These are phyloP conservation scores for Gisinianus flammeolus DNA, from an alignment of 2,888 invertebrate species.

Conservation along the genomic window DNA sequence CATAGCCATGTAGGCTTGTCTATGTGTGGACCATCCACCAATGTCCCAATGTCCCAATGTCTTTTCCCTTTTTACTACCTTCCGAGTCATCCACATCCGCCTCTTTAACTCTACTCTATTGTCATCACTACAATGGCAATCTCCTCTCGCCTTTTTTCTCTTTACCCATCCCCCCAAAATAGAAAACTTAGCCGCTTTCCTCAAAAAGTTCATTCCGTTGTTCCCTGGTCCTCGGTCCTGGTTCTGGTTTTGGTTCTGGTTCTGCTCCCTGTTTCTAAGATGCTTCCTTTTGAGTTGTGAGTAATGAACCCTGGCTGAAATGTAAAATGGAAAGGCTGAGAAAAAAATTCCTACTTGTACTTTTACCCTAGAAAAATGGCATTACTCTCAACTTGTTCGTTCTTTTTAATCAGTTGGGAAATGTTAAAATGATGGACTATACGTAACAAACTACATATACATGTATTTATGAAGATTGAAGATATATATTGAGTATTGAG, in stretches of 20 bases:
- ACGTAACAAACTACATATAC: too few relatives aligned
- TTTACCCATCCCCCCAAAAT: background rate
- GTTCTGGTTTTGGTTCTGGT: background rate
- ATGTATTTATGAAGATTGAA: too few relatives aligned
- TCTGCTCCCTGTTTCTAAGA: background rate
- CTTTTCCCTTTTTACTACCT: background rate
- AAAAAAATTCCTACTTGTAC: background rate
- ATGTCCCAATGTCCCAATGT: background rate
- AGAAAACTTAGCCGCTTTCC: background rate
- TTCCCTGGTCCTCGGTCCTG: background rate
- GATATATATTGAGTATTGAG: background rate
- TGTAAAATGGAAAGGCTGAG: too few relatives aligned
- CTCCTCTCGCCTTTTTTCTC: constrained; percentile 20
- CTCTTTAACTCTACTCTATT: constrained; percentile 19
- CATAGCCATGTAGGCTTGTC: constrained; percentile 33
- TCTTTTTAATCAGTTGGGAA: background rate
- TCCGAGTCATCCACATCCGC: constrained; percentile 15
- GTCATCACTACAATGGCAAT: constrained; percentile 26
- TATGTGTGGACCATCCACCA: background rate
- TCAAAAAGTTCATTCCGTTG: constrained; percentile 7
- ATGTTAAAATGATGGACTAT: too few relatives aligned
- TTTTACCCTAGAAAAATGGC: background rate
- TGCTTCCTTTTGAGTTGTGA: background rate
- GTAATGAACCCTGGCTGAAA: background rate
- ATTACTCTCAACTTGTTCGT: background rate